Percentiles rank a stretch among this genome's conserved stretches.
These are phyloP conservation scores for Rissa tridactyla DNA, from an alignment of 2,113 vertebrate species.

Conservation along the genomic window DNA sequence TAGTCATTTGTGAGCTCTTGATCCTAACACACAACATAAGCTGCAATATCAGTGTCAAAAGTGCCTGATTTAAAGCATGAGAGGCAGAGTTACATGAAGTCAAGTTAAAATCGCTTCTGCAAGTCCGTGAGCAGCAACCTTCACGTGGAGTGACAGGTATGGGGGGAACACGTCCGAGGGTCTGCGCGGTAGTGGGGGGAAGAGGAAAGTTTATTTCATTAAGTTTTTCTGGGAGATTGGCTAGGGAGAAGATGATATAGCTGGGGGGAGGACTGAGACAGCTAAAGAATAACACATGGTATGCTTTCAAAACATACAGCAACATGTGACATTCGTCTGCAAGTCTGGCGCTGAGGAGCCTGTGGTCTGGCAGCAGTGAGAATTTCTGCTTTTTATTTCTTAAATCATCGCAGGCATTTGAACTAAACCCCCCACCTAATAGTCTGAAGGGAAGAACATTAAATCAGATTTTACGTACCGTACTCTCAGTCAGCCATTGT, in stretches of 20 bases:
- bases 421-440: conserved; percentile 51
- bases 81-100: background rate
- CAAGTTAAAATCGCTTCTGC: background rate
- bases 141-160: background rate
- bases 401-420: conserved; percentile 53
- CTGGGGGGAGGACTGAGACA: conserved; percentile 23
- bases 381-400: conserved; percentile 75
- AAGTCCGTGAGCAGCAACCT: background rate
- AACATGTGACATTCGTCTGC: conserved; percentile 76
- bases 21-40: conserved; percentile 64
- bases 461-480: conserved; percentile 34
- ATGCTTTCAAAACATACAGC: conserved; percentile 64
- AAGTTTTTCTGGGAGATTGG: conserved; percentile 32
- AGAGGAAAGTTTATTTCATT: conserved; percentile 54
- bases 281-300: conserved; percentile 86
- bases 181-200: conserved; percentile 16
- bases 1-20: conserved; percentile 57
- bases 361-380: conserved; percentile 77
- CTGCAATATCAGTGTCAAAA: conserved; percentile 49
- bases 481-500: conserved; percentile 49
- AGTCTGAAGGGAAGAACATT: conserved; percentile 51
- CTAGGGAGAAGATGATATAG: conserved; percentile 20
- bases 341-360: conserved; percentile 79
- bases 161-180: background rate
- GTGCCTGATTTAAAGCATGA: conserved; percentile 39